Conservation (phyloP, 2,888 invertebrate species). For the Dione vanillae region DNA sequence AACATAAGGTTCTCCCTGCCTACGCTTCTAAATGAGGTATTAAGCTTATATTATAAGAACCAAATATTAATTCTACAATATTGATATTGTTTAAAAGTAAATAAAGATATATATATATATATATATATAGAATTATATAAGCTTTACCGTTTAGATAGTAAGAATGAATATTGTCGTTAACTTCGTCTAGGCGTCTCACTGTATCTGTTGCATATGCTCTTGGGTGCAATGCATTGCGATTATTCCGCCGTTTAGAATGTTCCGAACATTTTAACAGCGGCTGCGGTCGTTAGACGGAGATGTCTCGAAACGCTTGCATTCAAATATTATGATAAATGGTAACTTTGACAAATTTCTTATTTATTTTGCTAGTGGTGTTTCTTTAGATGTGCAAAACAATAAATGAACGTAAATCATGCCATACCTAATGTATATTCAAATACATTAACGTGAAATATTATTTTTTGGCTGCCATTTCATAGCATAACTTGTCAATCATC, state of each 20-base stretch:
- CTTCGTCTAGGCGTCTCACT: constrained; percentile 50
- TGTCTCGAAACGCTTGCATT: constrained; percentile 52
- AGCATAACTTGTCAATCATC: no score
- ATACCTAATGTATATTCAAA: no score
- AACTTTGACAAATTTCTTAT: constrained; percentile 33
- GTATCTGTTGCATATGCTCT: constrained; percentile 53
- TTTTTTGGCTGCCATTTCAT: neutral
- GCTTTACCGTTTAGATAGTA: neutral
- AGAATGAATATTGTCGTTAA: constrained; percentile 45
- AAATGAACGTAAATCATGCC: neutral
- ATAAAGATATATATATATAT: neutral
- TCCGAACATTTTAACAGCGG: constrained; percentile 61
- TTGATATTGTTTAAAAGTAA: neutral
- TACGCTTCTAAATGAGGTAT: no score
- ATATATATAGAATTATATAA: neutral
- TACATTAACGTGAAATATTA: no score
- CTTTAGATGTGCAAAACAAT: neutral
- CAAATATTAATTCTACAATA: neutral
- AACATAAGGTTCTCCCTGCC: no score
- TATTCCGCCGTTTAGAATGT: constrained; percentile 69
- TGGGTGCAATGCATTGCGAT: constrained; percentile 68
- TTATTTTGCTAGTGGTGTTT: constrained; percentile 20
- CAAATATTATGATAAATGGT: constrained; percentile 42
- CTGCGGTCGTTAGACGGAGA: constrained; percentile 68
- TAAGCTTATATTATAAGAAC: no score